Evolutionary conservation across 2,113 vertebrate species (phyloP).

Genomic region (Morone saxatilis): DNA sequence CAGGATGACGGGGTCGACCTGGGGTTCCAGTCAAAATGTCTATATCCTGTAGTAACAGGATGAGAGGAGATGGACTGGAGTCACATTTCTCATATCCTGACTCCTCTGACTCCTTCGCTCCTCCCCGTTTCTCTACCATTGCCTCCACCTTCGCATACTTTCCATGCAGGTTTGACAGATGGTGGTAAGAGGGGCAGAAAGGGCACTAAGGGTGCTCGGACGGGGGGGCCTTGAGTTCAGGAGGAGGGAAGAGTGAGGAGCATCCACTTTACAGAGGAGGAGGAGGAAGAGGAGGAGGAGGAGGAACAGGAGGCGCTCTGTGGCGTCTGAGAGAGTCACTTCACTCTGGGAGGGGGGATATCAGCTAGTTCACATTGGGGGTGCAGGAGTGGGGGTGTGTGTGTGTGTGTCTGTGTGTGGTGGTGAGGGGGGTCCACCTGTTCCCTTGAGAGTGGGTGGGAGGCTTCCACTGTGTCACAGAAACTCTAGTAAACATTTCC

Average conservation of each 20-base stretch:
- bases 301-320: conserved; percentile 50
- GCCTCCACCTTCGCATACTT: conserved; percentile 4
- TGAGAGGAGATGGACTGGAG: conserved; percentile 79
- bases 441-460: conserved; percentile 84
- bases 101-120: conserved; percentile 24
- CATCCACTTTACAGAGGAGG: conserved; percentile 29
- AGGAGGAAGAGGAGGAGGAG: conserved; percentile 27
- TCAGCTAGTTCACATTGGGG: conserved; percentile 69
- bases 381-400: conserved; percentile 15
- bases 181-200: conserved; percentile 28
- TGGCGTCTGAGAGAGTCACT: conserved; percentile 52
- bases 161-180: conserved; percentile 1
- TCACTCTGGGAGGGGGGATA: conserved; percentile 57
- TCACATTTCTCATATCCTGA: conserved; percentile 82
- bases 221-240: conserved; percentile 18
- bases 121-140: background rate
- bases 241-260: conserved; percentile 15
- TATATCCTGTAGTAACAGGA: conserved; percentile 85
- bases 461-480: conserved; percentile 80
- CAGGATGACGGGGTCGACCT: conserved; percentile 55
- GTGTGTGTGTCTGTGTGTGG: conserved; percentile 29
- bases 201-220: conserved; percentile 28
- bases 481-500: conserved; percentile 84
- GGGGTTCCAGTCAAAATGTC: conserved; percentile 76
- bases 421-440: conserved; percentile 71